Percentiles rank a stretch among this genome's conserved stretches.
phyloP scores from a whole-genome alignment of 2,888 invertebrate species.

The Protula sp. region DNA sequence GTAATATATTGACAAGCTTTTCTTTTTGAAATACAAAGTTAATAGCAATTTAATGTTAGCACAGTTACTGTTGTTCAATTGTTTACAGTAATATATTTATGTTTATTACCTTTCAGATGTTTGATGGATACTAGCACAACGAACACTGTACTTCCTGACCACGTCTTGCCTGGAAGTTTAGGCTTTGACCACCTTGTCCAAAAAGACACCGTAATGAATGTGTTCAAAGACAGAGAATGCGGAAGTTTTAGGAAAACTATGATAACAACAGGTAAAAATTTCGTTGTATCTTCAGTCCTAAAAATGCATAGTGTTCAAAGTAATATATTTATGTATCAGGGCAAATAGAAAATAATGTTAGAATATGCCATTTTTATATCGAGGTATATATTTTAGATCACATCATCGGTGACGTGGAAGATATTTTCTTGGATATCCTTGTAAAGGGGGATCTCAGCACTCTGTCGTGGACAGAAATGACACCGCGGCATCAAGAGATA shows the following conservation, averaged over 20 bases:
- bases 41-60: no score
- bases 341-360: no score
- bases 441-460: constrained; percentile 68
- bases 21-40: no score
- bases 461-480: constrained; percentile 78
- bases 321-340: no score
- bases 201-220: neutral
- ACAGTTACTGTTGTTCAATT: no score
- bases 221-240: neutral
- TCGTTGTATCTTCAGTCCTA: no score
- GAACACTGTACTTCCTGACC: neutral
- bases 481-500: constrained; percentile 24
- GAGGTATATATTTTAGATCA: no score
- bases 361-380: no score
- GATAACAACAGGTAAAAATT: neutral
- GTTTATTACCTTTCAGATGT: no score
- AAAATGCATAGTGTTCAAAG: no score
- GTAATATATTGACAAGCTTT: neutral
- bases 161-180: neutral
- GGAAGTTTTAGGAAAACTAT: neutral
- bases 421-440: neutral
- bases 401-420: neutral
- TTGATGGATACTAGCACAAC: neutral
- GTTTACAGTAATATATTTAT: no score
- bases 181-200: neutral